These are phyloP conservation scores for Machimus atricapillus DNA, from an alignment of 2,888 invertebrate species.

Conservation along the genomic window DNA sequence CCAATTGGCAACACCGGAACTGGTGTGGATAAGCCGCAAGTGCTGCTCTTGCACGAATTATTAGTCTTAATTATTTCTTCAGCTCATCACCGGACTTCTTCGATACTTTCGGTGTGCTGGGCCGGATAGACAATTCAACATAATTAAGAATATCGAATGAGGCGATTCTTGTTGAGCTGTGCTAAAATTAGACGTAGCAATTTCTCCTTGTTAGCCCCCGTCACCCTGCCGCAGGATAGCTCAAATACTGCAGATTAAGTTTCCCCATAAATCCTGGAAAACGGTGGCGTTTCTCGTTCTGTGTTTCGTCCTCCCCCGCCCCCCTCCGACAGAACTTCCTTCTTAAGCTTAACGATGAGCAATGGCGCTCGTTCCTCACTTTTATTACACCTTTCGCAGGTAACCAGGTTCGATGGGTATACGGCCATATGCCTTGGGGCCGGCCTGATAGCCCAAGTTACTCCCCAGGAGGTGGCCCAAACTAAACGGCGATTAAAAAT, in stretches of 20 bases:
- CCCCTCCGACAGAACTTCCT: background rate
- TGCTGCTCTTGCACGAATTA: background rate
- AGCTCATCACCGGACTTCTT: background rate
- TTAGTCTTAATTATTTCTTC: background rate
- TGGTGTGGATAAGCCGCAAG: background rate
- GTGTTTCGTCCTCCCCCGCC: background rate
- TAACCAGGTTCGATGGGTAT: background rate
- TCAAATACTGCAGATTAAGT: slow-evolving; percentile 11
- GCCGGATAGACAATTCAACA: background rate
- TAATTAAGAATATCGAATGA: background rate
- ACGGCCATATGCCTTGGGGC: background rate
- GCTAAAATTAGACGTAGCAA: background rate
- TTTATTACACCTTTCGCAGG: slow-evolving; percentile 5
- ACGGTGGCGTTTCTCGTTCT: background rate
- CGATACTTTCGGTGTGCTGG: background rate
- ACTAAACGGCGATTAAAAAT: background rate
- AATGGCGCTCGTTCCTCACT: background rate
- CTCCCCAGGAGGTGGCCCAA: background rate
- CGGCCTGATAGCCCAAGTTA: background rate
- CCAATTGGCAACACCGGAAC: background rate
- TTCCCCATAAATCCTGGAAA: background rate
- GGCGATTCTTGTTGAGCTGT: background rate
- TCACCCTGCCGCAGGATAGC: background rate
- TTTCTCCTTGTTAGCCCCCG: background rate
- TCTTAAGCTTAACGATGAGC: background rate